A percentile compares a stretch with the other conserved stretches of the same genome.
These are phyloP conservation scores for Heliconius hortense DNA, from an alignment of 2,888 invertebrate genomes.

Conservation along the genomic window DNA sequence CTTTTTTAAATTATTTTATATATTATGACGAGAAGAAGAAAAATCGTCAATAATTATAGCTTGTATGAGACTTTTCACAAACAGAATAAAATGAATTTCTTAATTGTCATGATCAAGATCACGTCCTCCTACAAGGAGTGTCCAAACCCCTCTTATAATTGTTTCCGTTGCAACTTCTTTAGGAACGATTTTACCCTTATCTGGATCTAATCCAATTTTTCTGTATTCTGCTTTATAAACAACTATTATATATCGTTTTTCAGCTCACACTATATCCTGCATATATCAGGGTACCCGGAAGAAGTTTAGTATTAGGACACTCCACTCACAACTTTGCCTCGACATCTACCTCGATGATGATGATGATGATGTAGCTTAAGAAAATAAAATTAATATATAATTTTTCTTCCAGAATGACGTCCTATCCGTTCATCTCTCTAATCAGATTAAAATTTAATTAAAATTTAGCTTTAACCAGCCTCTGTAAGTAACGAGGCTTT, in stretches of 20 bases:
- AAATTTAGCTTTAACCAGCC: conserved; percentile 15
- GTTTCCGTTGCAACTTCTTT: neutral
- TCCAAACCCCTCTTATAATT: too few relatives aligned
- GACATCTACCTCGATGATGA: too few relatives aligned
- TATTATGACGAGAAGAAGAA: too few relatives aligned
- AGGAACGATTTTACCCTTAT: neutral
- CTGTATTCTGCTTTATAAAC: too few relatives aligned
- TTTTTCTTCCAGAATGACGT: neutral
- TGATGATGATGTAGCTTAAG: too few relatives aligned
- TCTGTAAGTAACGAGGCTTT: conserved; percentile 26
- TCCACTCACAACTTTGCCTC: neutral
- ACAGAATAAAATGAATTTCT: too few relatives aligned
- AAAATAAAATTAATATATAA: neutral
- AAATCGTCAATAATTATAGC: too few relatives aligned
- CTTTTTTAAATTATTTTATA: too few relatives aligned
- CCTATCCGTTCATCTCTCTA: neutral
- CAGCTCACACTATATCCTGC: neutral
- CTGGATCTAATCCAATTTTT: neutral
- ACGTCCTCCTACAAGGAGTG: too few relatives aligned
- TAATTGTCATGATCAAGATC: too few relatives aligned
- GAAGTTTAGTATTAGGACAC: neutral
- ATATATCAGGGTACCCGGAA: neutral
- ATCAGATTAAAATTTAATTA: conserved; percentile 23
- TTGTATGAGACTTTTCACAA: neutral
- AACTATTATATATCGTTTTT: too few relatives aligned